Conservation (phyloP, 2,888 invertebrate species). For the Oegoconia quadripuncta region DNA sequence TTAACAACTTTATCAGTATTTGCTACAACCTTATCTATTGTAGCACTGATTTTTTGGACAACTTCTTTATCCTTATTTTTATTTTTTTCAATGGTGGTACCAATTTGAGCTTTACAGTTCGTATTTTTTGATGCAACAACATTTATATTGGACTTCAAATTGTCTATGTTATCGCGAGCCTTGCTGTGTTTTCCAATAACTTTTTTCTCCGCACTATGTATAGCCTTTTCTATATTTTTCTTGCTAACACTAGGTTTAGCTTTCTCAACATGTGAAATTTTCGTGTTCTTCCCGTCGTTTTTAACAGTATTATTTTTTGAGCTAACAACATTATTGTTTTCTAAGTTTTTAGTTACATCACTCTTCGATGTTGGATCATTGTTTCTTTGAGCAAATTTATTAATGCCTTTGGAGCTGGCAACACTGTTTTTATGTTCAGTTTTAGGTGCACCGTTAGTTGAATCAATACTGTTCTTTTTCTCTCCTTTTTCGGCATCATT, state of each 20-base stretch:
- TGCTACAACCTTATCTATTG: slow-evolving; percentile 1
- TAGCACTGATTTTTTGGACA: neutral
- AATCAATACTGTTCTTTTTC: neutral
- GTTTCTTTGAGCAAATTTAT: slow-evolving; percentile 14
- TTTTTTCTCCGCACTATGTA: too few relatives aligned
- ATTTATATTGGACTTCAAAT: too few relatives aligned
- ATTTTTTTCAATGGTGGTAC: neutral
- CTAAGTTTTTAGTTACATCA: slow-evolving; percentile 15
- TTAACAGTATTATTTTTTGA: slow-evolving; percentile 1
- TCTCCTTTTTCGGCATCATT: neutral
- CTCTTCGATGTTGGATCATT: slow-evolving; percentile 2
- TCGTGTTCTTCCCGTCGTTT: neutral
- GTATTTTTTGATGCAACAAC: slow-evolving; percentile 6
- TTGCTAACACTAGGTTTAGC: too few relatives aligned
- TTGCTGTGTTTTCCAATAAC: too few relatives aligned
- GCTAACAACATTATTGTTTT: slow-evolving; percentile 7
- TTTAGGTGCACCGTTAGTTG: slow-evolving; percentile 3
- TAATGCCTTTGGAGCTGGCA: slow-evolving; percentile 8
- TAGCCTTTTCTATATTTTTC: too few relatives aligned
- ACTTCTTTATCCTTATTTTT: too few relatives aligned
- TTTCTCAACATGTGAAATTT: neutral
- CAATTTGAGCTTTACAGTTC: neutral
- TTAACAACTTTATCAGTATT: slow-evolving; percentile 5
- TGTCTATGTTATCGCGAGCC: too few relatives aligned
- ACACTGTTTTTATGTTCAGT: slow-evolving; percentile 2